Evolutionary conservation across 2,888 invertebrate genomes (phyloP), one percentile per base, ranked within the genome.

Genomic region (Eupithecia exiguata): DNA sequence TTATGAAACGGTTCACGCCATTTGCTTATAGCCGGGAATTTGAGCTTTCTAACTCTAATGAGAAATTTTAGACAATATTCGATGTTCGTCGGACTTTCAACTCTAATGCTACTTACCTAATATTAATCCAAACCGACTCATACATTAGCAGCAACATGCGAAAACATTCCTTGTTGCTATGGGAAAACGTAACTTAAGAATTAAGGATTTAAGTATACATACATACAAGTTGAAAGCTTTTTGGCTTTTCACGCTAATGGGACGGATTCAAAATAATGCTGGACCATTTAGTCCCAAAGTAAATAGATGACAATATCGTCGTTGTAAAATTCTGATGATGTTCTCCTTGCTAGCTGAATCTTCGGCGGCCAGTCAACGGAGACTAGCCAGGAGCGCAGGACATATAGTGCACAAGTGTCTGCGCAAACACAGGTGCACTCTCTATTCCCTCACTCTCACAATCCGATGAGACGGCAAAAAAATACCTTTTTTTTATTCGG

Each of bases 11-110:
- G 36, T 63, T 63, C 7, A n/a, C 38, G n/a, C 53, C 21, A 66
- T 25, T 68, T n/a, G 35, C 35, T 53, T 70, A 74, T 58, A 53
- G 69, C 40, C 14, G 12, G 30, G 16, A 58, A 58, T 69, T 53
- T 10, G 40, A 38, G n/a, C 63, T n/a, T 63, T 53, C 40, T 40
- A 49, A 49, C 9, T 6, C 18, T 7, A 36, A 62, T 62, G 36
- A 18, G 62, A 62, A 35, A 30, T 36, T 35, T 18, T 49, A 10
- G 49, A 49, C n/a, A 49, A 10, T 10, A 49, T 49, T 49, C 9
- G 10, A 49, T n/a, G 49, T 49, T 49, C 10, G 7, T 2, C 21
- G 18, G 18, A 18, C n/a, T 7, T 18, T n/a, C 46, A n/a, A n/a
- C 7, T n/a, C 46, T 2, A 46, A 46, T 46, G 46, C 46, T 43